Evolutionary conservation across 2,888 invertebrate species (phyloP), one percentile per base, ranked within the genome.

Genomic region (Tetranychus piercei): DNA sequence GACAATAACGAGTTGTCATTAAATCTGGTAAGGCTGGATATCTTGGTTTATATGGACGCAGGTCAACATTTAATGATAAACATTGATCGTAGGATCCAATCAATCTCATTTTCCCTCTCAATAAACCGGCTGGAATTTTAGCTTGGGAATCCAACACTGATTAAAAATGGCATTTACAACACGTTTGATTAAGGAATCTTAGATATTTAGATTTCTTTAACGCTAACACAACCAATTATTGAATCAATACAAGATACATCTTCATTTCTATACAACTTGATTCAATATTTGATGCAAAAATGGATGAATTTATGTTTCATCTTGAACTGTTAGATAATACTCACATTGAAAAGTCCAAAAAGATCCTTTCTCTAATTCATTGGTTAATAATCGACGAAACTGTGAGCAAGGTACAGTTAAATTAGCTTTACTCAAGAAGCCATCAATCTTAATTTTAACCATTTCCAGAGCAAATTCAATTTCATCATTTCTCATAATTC

Each of bases 1-100:
- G 69, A 69, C 69, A 69, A 69, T 69, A 69, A 23, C 69, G 20
- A 6, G 22, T 23, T n/a, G 69, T 69, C 34, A 23, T 69, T 23
- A 22, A 20, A 23, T 69, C 20, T 69, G 69, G 69, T 23, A 69
- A 22, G 5, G 20, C 69, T 20, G 69, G 22, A 69, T 23, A 69
- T 9, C 20, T 23, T 20, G 20, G 11, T 69, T 69, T 20, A 20
- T 69, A 34, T 23, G 22, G 69, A 20, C 34, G 20, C 1, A 23
- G 20, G 69, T 69, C 69, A 22, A 69, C 34, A 20, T 69, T n/a
- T 20, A 69, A 23, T 69, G 18, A 22, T 1, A 69, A 23, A 69
- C 69, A 69, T 69, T 69, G 22, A 69, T 69, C 69, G 20, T 69
- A 69, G 6, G 69, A 69, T 23, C 69, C 69, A 69, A 23, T 7